Evolutionary conservation across 1,140 invertebrate species (phyloP).

Genomic region (Aphis gossypii): DNA sequence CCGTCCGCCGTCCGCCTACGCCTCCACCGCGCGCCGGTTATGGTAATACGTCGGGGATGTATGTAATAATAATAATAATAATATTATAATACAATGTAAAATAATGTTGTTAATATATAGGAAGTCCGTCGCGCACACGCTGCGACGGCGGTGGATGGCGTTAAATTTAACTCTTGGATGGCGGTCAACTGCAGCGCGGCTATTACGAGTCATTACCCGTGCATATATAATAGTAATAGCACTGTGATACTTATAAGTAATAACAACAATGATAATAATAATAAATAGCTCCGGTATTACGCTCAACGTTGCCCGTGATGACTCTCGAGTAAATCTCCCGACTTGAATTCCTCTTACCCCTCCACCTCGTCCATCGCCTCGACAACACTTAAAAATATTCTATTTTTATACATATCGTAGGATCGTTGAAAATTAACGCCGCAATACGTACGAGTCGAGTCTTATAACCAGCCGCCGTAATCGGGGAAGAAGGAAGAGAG

Average conservation of each 20-base stretch:
- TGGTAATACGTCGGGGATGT: conserved; percentile 59
- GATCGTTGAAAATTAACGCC: not conserved
- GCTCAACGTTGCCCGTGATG: not conserved
- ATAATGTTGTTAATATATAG: not conserved
- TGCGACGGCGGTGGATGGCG: not conserved
- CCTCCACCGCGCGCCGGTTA: conserved; percentile 38
- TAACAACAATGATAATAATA: not conserved
- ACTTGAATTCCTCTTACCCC: not conserved
- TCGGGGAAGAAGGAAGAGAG: too few relatives aligned
- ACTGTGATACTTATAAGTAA: not conserved
- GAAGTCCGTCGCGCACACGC: not conserved
- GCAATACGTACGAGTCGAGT: not conserved
- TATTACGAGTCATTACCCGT: not conserved
- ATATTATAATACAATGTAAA: not conserved
- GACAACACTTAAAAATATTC: not conserved
- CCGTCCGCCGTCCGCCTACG: not conserved
- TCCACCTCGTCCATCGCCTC: too few relatives aligned
- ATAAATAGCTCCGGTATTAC: conserved; percentile 13
- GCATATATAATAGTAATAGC: not conserved
- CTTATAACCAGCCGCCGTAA: not conserved
- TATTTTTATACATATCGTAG: not conserved
- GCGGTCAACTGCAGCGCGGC: conserved; percentile 6
- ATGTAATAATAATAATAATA: not conserved
- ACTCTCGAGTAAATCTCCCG: not conserved
- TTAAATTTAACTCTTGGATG: conserved; percentile 33